Conservation (phyloP, 1,140 invertebrate species). For the Camponotus vicinus region DNA sequence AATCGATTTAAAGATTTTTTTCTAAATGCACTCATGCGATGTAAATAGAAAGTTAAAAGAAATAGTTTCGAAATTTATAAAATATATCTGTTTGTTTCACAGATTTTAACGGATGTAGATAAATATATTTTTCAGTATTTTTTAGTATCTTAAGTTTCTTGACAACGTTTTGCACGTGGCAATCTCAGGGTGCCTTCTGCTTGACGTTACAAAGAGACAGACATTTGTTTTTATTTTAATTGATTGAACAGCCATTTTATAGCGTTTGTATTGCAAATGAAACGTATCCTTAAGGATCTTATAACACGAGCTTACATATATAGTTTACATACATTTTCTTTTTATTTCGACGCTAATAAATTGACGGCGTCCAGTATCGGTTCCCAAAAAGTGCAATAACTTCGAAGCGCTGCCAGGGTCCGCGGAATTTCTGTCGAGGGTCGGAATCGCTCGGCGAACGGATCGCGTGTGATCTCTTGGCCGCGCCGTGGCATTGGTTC, state of each 20-base stretch:
- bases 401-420: constrained; percentile 8
- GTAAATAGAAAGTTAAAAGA: neutral
- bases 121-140: neutral
- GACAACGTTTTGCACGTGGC: neutral
- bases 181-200: neutral
- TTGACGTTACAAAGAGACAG: too few relatives aligned
- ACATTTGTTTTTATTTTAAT: too few relatives aligned
- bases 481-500: constrained; percentile 82
- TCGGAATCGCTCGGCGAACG: constrained; percentile 50
- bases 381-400: constrained; percentile 64
- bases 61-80: neutral
- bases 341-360: too few relatives aligned
- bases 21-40: neutral
- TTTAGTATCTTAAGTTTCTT: neutral
- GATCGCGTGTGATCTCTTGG: constrained; percentile 47
- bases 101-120: neutral
- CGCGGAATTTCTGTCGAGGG: constrained; percentile 41
- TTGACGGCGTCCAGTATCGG: neutral
- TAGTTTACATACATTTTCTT: too few relatives aligned
- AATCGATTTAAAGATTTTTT: neutral
- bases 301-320: too few relatives aligned
- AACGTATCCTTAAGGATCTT: too few relatives aligned
- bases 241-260: too few relatives aligned
- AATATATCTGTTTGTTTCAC: neutral
- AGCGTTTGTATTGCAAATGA: too few relatives aligned